Conservation (phyloP, 2,113 vertebrate species). For the Pimephales promelas region DNA sequence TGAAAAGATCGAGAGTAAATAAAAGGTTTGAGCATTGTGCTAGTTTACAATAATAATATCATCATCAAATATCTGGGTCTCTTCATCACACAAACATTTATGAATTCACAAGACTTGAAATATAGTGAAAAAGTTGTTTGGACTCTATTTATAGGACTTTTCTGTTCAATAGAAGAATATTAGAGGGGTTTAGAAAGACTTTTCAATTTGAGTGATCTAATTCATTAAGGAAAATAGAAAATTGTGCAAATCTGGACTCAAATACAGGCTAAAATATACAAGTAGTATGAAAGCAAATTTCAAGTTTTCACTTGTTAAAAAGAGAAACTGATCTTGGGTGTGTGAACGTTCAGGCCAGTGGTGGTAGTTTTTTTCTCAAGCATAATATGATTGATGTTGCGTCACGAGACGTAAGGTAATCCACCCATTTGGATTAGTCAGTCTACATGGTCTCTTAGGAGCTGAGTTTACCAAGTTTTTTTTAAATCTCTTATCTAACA, state of each 20-base stretch:
- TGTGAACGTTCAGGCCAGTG: neutral
- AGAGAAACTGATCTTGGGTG: neutral
- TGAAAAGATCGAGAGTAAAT: neutral
- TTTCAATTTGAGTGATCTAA: neutral
- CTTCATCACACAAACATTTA: neutral
- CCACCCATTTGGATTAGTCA: slow-evolving; percentile 6
- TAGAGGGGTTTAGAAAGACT: no score
- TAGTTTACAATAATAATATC: neutral
- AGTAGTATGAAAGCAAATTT: neutral
- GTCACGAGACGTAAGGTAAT: neutral
- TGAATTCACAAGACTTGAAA: neutral
- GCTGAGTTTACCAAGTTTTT: neutral
- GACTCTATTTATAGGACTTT: no score
- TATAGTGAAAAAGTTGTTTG: neutral
- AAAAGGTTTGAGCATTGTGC: neutral
- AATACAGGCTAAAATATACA: neutral
- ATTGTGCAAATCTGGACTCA: neutral
- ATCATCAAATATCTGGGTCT: neutral
- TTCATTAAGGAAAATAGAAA: neutral
- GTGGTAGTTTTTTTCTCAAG: neutral
- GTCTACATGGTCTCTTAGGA: neutral
- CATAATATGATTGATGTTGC: neutral
- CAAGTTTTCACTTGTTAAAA: neutral
- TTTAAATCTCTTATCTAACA: slow-evolving; percentile 10
- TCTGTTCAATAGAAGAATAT: no score